A percentile compares a stretch with the other conserved stretches of the same genome.
These are phyloP conservation scores for Cinara cedri DNA, from an alignment of 2,888 invertebrate genomes.

Conservation along the genomic window DNA sequence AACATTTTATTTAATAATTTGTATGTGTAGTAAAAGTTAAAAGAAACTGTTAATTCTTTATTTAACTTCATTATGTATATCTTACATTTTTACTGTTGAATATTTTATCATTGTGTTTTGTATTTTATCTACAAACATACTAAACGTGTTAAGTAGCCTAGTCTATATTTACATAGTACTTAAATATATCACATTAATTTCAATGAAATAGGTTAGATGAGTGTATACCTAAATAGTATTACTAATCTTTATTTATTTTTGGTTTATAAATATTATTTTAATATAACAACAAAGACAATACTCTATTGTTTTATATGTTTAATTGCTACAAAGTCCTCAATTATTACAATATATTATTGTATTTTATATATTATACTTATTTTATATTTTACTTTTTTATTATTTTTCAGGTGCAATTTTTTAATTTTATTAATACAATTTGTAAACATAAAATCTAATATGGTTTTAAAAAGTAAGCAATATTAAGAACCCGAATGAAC, in stretches of 20 bases:
- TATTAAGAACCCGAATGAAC: conserved; percentile 56
- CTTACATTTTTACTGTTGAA: too few relatives aligned
- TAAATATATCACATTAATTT: background rate
- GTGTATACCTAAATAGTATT: background rate
- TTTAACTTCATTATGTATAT: too few relatives aligned
- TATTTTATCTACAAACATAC: too few relatives aligned
- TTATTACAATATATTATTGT: conserved; percentile 1
- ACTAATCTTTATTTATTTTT: background rate
- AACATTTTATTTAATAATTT: too few relatives aligned
- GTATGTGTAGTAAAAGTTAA: too few relatives aligned
- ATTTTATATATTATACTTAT: background rate
- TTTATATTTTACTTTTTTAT: too few relatives aligned
- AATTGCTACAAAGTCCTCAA: background rate
- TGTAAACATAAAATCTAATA: conserved; percentile 8
- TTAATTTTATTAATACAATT: conserved; percentile 2
- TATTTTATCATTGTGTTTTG: too few relatives aligned
- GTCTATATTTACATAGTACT: background rate
- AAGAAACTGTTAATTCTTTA: too few relatives aligned
- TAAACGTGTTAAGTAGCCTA: too few relatives aligned
- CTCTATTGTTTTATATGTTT: background rate
- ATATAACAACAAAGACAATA: background rate
- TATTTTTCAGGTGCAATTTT: conserved; percentile 13
- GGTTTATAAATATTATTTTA: background rate
- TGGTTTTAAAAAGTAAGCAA: conserved; percentile 35
- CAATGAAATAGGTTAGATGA: conserved; percentile 1